phyloP scores from a whole-genome alignment of 2,797 vertebrate species.

The Microctenopoma stevenorrisi region DNA sequence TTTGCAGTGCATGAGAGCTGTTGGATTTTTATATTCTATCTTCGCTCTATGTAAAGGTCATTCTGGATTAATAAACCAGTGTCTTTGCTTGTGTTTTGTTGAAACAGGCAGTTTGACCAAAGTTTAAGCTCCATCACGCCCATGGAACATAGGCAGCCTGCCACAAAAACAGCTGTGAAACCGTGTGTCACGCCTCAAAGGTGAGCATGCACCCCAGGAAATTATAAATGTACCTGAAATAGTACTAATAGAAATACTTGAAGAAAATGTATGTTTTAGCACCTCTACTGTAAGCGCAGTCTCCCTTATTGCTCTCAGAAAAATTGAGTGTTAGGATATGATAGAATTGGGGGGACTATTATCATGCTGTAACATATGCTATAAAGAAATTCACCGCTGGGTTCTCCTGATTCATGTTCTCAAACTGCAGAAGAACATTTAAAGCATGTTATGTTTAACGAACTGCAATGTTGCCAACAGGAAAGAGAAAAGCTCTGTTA shows the following conservation, averaged over 20 bases:
- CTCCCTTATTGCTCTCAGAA: background rate
- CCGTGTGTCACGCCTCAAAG: slow-evolving; percentile 20
- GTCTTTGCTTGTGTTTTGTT: background rate
- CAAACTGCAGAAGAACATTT: background rate
- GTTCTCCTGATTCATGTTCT: background rate
- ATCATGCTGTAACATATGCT: background rate
- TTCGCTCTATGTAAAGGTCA: background rate
- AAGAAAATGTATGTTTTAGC: background rate
- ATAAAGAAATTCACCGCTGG: background rate
- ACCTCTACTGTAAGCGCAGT: background rate
- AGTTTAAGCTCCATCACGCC: slow-evolving; percentile 44
- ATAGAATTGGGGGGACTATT: background rate
- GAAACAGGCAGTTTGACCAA: slow-evolving; percentile 52
- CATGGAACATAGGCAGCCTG: slow-evolving; percentile 63
- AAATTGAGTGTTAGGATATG: background rate
- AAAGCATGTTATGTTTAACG: background rate
- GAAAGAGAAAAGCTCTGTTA: slow-evolving; percentile 5
- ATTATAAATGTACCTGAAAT: background rate
- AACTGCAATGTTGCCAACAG: slow-evolving; percentile 46
- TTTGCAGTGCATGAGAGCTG: background rate
- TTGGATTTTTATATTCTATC: background rate
- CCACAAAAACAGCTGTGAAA: slow-evolving; percentile 21
- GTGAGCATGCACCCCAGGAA: slow-evolving; percentile 37
- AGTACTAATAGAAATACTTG: background rate
- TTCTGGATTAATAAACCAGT: background rate